Base-by-base conservation (phyloP, 2,797 vertebrate species). In the Myotis findleyi region DNA sequence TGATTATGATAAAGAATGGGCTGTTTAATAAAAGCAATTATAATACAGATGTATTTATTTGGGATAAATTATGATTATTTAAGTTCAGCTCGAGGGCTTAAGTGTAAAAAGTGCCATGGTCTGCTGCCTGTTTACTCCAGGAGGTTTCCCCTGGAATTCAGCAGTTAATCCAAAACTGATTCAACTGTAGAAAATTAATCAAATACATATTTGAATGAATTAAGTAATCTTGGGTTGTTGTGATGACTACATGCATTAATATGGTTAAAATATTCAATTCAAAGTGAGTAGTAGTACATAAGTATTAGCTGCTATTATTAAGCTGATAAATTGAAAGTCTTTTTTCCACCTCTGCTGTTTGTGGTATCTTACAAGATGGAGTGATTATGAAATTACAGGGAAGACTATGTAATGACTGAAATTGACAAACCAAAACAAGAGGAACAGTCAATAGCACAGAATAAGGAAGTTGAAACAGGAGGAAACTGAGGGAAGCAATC, bases 401-500 rank as follows among this genome's bases (percentile, higher is more conserved):
- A 94, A 95, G 90, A 59, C 33, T 33, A 75, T 38, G 94, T 71
- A 92, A 97, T 77, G 59, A 57, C 53, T 66, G 51, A 91, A 83
- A 95, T 2, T 77, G 93, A 91, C 92, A 93, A 75, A 93, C 30
- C 18, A 53, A 88, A 87, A 90, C 93, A 93, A 93, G 14, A 13
- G 55, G 76, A 93, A 89, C 69, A 16, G 41, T 82, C 16, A 18
- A 47, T 1, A 80, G 62, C 30, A 30, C 30, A 17, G n/a, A 27
- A 8, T 18, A 41, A 87, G 85, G 91, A 96, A 93, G 89, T 1
- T 57, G 73, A 81, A 53, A 59, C 16, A 73, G 82, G 69, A 95
- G 53, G 47, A 53, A 71, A 38, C n/a, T 20, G 49, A 94, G 89
- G 82, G 55, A 72, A 95, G 79, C 59, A 77, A 36, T 9, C 1